Evolutionary conservation across 30 jellyfish, hydroid and myxozoan species (phyloP).

Genomic region (Aurelia aurita complex sp. Pacific): DNA sequence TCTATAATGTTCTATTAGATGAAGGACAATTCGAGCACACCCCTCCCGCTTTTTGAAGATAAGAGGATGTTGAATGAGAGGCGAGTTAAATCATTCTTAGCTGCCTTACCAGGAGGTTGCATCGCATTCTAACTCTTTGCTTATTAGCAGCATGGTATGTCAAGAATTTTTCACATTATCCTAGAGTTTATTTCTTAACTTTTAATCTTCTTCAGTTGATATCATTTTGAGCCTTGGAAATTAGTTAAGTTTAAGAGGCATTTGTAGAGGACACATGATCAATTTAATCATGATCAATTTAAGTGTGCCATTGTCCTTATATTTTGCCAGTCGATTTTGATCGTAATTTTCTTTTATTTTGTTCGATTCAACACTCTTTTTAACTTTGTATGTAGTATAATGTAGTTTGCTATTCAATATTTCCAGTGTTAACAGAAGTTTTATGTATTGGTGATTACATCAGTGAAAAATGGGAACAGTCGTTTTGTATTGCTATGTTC

Average conservation of each 20-base stretch:
- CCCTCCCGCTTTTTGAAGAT: constrained; percentile 44
- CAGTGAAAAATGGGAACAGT: too few relatives aligned
- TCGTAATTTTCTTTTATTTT: too few relatives aligned
- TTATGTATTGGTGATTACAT: too few relatives aligned
- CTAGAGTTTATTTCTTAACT: background rate
- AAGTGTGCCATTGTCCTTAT: too few relatives aligned
- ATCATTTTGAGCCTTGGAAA: background rate
- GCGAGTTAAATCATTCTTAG: constrained; percentile 7
- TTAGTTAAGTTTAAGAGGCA: background rate
- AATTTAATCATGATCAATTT: background rate
- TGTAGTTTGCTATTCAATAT: too few relatives aligned
- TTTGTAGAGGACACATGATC: background rate
- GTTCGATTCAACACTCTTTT: too few relatives aligned
- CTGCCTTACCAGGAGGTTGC: constrained; percentile 15
- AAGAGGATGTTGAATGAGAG: constrained; percentile 22
- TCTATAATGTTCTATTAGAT: constrained; percentile 3
- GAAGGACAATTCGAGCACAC: background rate
- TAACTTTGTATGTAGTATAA: too few relatives aligned
- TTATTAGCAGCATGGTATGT: constrained; percentile 40
- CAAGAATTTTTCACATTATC: constrained; percentile 7
- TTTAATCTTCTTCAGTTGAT: background rate
- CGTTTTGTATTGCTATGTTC: too few relatives aligned
- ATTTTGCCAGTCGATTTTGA: too few relatives aligned
- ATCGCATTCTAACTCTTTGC: constrained; percentile 7
- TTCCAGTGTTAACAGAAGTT: too few relatives aligned